These are phyloP conservation scores for Mesopsocus fuscifrons DNA, from an alignment of 2,888 invertebrate species.

Conservation along the genomic window DNA sequence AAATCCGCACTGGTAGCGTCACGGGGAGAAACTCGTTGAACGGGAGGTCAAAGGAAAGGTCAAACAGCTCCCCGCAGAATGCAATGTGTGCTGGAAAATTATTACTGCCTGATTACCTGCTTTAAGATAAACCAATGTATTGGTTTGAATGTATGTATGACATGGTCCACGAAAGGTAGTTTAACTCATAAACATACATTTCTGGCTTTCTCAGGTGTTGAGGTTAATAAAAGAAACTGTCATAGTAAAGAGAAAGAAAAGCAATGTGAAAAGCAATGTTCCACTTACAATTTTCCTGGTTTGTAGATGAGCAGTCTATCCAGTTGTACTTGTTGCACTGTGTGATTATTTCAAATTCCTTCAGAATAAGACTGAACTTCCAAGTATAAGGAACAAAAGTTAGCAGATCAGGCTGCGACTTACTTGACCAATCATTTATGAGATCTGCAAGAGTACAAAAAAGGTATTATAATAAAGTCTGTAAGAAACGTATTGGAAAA, in stretches of 20 bases:
- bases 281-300: conserved; percentile 66
- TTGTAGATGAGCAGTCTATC: conserved; percentile 94
- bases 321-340: conserved; percentile 94
- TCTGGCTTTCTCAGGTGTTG: background rate
- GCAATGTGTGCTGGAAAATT: conserved; percentile 48
- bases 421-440: conserved; percentile 91
- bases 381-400: conserved; percentile 95
- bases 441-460: conserved; percentile 38
- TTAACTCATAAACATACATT: conserved; percentile 3
- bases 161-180: background rate
- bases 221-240: no score
- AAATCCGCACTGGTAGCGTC: conserved; percentile 72
- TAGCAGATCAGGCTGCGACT: conserved; percentile 79
- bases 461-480: conserved; percentile 1
- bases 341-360: conserved; percentile 89
- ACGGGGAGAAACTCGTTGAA: conserved; percentile 87
- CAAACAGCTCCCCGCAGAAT: conserved; percentile 83
- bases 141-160: background rate
- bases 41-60: conserved; percentile 83
- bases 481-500: conserved; percentile 1
- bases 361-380: conserved; percentile 74
- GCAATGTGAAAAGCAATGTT: no score
- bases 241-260: no score
- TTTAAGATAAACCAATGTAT: conserved; percentile 4
- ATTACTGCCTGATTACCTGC: no score